A percentile compares a stretch with the other conserved stretches of the same genome.
Evolutionary conservation across 1,140 invertebrate species (phyloP).

Genomic region (Habropoda laboriosa): DNA sequence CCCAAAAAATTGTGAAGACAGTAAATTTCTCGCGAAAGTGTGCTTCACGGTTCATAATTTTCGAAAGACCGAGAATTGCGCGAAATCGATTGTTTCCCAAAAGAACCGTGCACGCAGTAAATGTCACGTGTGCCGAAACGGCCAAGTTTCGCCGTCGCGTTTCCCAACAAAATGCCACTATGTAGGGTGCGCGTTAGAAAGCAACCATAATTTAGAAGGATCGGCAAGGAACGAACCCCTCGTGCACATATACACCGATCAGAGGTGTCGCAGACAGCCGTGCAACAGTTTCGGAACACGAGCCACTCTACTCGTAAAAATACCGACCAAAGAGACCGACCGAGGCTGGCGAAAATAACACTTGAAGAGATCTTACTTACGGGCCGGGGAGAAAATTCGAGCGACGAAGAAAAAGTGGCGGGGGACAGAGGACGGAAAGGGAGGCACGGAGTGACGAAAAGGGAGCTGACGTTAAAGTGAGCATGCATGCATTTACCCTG

Average conservation of each 20-base stretch:
- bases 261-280: neutral
- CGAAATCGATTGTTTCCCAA: too few relatives aligned
- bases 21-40: slow-evolving; percentile 43
- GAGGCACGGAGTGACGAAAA: slow-evolving; percentile 3
- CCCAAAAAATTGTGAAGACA: too few relatives aligned
- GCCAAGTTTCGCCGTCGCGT: slow-evolving; percentile 54
- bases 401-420: slow-evolving; percentile 30
- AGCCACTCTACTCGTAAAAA: slow-evolving; percentile 72
- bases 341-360: slow-evolving; percentile 67
- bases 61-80: too few relatives aligned
- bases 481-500: slow-evolving; percentile 4
- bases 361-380: slow-evolving; percentile 69
- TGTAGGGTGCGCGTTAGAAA: slow-evolving; percentile 40
- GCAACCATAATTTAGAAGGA: slow-evolving; percentile 66
- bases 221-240: slow-evolving; percentile 43
- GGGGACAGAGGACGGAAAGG: neutral
- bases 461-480: slow-evolving; percentile 10
- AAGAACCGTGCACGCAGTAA: too few relatives aligned
- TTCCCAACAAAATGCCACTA: neutral
- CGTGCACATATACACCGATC: neutral
- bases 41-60: too few relatives aligned
- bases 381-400: slow-evolving; percentile 62
- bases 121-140: slow-evolving; percentile 40
- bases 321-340: slow-evolving; percentile 60
- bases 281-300: slow-evolving; percentile 40